Percentiles rank a stretch among this genome's conserved stretches.
phyloP scores from a whole-genome alignment of 2,797 vertebrate genomes.

The Cottoperca gobio region DNA sequence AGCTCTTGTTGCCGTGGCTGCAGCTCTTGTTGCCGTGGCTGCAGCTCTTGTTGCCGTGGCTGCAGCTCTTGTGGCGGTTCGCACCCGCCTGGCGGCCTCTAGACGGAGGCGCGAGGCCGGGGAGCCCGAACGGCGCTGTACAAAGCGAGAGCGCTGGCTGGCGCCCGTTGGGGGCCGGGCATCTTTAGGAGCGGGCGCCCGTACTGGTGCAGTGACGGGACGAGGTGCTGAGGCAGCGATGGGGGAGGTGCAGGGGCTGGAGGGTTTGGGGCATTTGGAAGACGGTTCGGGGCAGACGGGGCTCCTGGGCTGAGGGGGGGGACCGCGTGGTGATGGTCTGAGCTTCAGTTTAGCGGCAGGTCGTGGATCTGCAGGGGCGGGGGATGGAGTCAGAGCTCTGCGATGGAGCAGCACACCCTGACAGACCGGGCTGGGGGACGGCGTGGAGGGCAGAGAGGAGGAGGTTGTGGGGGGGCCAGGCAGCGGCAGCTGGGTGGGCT shows the following conservation, averaged over 20 bases:
- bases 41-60: constrained; percentile 11
- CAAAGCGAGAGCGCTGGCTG: constrained; percentile 68
- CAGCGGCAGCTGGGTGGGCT: constrained; percentile 76
- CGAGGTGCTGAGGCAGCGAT: constrained; percentile 57
- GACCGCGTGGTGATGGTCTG: constrained; percentile 43
- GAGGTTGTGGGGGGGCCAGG: constrained; percentile 59
- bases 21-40: constrained; percentile 4
- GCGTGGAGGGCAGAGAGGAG: constrained; percentile 59
- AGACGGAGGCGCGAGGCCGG: constrained; percentile 74
- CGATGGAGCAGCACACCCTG: constrained; percentile 20
- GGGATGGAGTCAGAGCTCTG: constrained; percentile 61
- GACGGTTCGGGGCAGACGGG: constrained; percentile 83
- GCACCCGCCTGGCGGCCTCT: constrained; percentile 63
- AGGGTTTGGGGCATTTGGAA: constrained; percentile 78
- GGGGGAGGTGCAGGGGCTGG: constrained; percentile 63
- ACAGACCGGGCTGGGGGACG: constrained; percentile 37
- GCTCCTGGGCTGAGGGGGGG: constrained; percentile 77
- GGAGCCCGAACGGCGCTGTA: constrained; percentile 75
- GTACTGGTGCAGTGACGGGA: constrained; percentile 40
- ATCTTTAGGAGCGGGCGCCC: constrained; percentile 48
- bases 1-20: constrained; percentile 4
- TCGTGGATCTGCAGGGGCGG: not conserved
- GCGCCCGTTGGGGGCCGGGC: constrained; percentile 58
- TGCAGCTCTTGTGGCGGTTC: constrained; percentile 24
- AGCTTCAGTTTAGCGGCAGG: constrained; percentile 70